A percentile compares a stretch with the other conserved stretches of the same genome.
phyloP scores from a whole-genome alignment of 2,113 vertebrate genomes.

The Centropristis striata region DNA sequence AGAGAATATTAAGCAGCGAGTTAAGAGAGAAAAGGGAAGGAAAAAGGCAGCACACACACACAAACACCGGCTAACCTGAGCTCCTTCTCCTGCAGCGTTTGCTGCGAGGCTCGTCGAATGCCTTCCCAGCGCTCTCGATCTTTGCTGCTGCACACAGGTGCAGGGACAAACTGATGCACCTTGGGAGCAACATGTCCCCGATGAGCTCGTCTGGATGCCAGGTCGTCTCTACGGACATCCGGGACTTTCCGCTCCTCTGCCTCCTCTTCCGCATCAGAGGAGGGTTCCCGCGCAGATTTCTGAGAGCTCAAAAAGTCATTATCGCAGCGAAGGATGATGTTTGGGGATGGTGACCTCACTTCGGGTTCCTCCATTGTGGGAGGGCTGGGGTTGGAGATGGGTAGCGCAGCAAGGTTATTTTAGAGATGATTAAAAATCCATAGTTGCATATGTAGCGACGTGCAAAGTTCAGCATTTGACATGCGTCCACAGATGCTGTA shows the following conservation, averaged over 20 bases:
- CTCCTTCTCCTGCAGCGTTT: slow-evolving; percentile 81
- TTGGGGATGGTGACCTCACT: slow-evolving; percentile 74
- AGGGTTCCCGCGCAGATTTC: slow-evolving; percentile 85
- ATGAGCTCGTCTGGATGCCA: slow-evolving; percentile 90
- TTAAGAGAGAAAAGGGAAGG: slow-evolving; percentile 41
- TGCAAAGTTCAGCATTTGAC: slow-evolving; percentile 22
- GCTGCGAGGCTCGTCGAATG: slow-evolving; percentile 83
- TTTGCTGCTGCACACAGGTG: slow-evolving; percentile 85
- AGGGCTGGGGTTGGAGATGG: slow-evolving; percentile 63
- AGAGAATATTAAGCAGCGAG: slow-evolving; percentile 22
- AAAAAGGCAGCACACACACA: neutral
- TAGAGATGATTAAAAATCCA: slow-evolving; percentile 10
- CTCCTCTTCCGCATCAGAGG: slow-evolving; percentile 82
- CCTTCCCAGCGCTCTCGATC: slow-evolving; percentile 86
- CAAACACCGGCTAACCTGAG: slow-evolving; percentile 66
- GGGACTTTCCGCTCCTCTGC: slow-evolving; percentile 84
- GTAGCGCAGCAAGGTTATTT: slow-evolving; percentile 33
- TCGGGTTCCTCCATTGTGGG: slow-evolving; percentile 80
- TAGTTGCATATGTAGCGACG: neutral
- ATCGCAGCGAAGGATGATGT: slow-evolving; percentile 90
- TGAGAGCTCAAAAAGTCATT: slow-evolving; percentile 88
- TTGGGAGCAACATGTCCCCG: slow-evolving; percentile 83
- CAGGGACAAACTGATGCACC: slow-evolving; percentile 87
- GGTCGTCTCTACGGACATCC: slow-evolving; percentile 93
- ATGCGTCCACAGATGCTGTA: neutral